These are phyloP conservation scores for Phasianus colchicus DNA, from an alignment of 2,113 vertebrate genomes.

Conservation along the genomic window DNA sequence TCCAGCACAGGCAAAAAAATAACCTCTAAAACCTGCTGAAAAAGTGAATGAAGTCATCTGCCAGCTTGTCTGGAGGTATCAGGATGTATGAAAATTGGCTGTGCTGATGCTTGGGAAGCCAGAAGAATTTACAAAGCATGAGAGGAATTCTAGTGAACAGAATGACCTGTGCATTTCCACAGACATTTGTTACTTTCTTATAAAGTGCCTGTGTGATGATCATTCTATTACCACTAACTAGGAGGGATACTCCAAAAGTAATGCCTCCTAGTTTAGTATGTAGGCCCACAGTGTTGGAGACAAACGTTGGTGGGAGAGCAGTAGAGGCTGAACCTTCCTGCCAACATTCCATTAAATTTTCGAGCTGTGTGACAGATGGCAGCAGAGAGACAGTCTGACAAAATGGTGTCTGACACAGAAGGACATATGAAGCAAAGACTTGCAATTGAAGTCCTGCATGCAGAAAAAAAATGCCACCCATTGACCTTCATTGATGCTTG, in stretches of 20 bases:
- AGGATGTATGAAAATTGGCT: background rate
- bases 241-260: background rate
- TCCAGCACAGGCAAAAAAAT: background rate
- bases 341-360: background rate
- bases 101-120: background rate
- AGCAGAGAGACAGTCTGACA: background rate
- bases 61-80: background rate
- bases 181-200: conserved; percentile 25
- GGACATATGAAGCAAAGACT: background rate
- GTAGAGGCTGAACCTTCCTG: background rate
- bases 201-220: background rate
- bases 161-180: background rate
- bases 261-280: background rate
- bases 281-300: background rate
- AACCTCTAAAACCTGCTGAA: background rate
- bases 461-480: background rate
- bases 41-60: background rate
- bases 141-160: background rate
- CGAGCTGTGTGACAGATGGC: background rate
- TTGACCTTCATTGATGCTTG: too few species aligned
- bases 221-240: too few species aligned
- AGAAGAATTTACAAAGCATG: background rate
- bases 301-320: background rate
- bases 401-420: background rate
- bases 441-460: background rate